Conservation (phyloP, 2,888 invertebrate species). For the Linhomoeus sp. region DNA sequence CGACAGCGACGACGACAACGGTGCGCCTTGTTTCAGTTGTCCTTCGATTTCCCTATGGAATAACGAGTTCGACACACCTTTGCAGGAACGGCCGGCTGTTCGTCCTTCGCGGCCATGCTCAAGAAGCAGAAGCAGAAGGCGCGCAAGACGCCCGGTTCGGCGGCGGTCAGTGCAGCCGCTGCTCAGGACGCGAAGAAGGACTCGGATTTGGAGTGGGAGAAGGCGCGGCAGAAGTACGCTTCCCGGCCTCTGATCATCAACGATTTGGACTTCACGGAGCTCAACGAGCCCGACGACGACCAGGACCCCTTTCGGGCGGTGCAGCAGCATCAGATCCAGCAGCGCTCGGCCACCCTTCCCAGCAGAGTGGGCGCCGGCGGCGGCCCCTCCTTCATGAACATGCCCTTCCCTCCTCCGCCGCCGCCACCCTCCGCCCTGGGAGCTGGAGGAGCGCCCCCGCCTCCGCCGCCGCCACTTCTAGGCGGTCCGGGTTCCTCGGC, state of each 20-base stretch:
- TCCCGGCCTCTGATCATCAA: conserved; percentile 48
- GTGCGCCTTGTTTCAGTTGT: no score
- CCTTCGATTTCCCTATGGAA: no score
- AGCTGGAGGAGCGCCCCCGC: conserved; percentile 11
- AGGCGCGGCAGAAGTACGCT: conserved; percentile 43
- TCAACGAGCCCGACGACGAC: conserved; percentile 66
- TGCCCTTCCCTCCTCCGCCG: conserved; percentile 29
- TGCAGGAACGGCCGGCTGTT: neutral
- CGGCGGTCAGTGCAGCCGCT: conserved; percentile 16
- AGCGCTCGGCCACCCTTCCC: conserved; percentile 40
- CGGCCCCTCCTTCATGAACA: neutral
- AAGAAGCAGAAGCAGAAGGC: conserved; percentile 6
- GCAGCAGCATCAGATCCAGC: conserved; percentile 2
- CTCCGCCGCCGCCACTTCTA: conserved; percentile 15
- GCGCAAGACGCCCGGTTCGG: conserved; percentile 5
- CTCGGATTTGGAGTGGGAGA: conserved; percentile 81
- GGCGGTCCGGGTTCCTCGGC: conserved; percentile 23
- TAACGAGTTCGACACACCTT: no score
- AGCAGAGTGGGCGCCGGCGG: conserved; percentile 10
- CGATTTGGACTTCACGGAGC: conserved; percentile 87
- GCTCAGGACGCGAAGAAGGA: conserved; percentile 10
- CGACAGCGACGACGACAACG: no score
- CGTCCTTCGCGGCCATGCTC: neutral
- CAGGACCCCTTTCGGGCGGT: conserved; percentile 27
- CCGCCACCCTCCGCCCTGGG: conserved; percentile 29